Base-by-base conservation (phyloP, 2,888 invertebrate species). In the Ophion ellenae region DNA sequence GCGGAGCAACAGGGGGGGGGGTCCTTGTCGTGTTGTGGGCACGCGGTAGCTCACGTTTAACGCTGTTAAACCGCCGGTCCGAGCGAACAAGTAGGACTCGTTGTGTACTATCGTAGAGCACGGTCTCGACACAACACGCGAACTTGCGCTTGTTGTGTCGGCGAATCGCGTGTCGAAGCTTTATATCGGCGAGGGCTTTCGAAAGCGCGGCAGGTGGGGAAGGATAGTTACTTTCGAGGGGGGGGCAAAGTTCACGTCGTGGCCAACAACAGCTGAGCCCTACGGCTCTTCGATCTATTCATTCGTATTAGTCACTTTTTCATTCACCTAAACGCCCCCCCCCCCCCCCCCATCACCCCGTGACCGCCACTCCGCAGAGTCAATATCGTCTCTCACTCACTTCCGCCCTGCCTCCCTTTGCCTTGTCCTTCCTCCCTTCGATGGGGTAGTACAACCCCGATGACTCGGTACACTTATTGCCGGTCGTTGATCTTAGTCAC, bases 101-200 rank as follows among this genome's bases (percentile, higher is more conserved):
- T 74, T 59, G 79, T 36, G 79, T 78, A 81, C 71, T 86, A 86
- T 83, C 83, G 81, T 69, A 17, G 69, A 75, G 82, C 11, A 17
- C 28, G 7, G 77, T 67, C 81, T 81, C 40, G 40, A 40, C 47
- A 10, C 11, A 83, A 84, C 86, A 86, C 86, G 86, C 86, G 81
- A 86, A 70, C 47, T 57, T 75, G 81, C 14, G 47, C 86, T 86
- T 69, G 83, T 81, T 81, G 83, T 59, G 47, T 47, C 47, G 77
- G 71, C 36, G 87, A 88, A 91, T 93, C 92, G 93, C 93, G 93
- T 93, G 92, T 90, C 91, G 89, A 92, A 92, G 91, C 91, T 75
- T 92, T 92, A 91, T 91, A 90, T 92, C 91, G 90, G 40, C 40
- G 40, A 5, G 40, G 40, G 47, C 47, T 47, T 47, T 47, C 14